Percentiles rank a stretch among this genome's conserved stretches.
Evolutionary conservation across 2,113 vertebrate species (phyloP).

Genomic region (Falco punctatus): DNA sequence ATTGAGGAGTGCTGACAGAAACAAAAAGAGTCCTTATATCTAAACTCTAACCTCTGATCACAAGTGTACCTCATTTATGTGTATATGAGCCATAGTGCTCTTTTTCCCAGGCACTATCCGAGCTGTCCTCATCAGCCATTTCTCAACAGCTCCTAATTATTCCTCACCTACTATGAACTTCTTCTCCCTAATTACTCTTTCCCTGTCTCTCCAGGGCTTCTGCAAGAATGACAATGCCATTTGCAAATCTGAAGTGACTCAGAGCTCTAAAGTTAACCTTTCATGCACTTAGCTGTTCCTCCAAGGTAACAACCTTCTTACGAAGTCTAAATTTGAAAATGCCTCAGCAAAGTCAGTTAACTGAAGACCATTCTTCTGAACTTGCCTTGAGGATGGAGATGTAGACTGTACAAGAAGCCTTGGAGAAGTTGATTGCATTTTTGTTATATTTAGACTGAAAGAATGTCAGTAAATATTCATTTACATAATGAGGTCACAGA

Average conservation of each 20-base stretch:
- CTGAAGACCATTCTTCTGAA: neutral
- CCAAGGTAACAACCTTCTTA: neutral
- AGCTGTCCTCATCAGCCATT: constrained; percentile 23
- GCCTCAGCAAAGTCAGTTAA: neutral
- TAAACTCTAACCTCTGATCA: neutral
- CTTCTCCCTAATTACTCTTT: constrained; percentile 55
- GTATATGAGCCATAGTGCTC: neutral
- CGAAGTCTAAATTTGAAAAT: constrained; percentile 12
- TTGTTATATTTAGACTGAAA: neutral
- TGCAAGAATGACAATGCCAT: constrained; percentile 39
- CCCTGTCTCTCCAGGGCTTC: constrained; percentile 9
- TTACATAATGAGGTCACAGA: neutral
- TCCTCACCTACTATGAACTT: constrained; percentile 44
- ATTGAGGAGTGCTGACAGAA: neutral
- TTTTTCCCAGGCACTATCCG: neutral
- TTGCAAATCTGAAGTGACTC: constrained; percentile 18
- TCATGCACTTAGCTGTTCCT: neutral
- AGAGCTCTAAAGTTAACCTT: constrained; percentile 9
- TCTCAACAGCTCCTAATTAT: constrained; percentile 50
- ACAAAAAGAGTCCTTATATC: neutral
- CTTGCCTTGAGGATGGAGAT: neutral
- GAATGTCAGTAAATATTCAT: neutral
- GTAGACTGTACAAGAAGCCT: neutral
- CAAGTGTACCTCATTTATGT: neutral
- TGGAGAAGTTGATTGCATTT: neutral